Base-by-base conservation (phyloP, 2,888 invertebrate genomes). In the Amblyjoppa fuscipennis region DNA sequence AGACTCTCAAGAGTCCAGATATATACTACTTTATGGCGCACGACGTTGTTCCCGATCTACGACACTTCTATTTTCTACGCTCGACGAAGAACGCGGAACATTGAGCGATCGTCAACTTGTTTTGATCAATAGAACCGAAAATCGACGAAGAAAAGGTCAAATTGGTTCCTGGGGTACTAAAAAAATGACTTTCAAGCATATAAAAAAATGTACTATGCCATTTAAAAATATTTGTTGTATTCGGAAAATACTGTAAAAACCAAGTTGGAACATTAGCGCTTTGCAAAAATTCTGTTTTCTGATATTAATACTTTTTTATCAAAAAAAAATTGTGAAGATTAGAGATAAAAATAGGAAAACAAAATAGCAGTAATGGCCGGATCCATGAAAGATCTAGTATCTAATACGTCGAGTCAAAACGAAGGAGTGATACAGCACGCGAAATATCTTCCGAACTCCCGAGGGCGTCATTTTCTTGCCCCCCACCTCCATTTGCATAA, bases 401-500 rank as follows among this genome's bases (percentile, higher is more conserved):
- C 20, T 16, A 34, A 41, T 76, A 71, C 76, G 79, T 80, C 31
- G 82, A 73, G 70, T 41, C 76, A 56, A 69, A 45, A 45, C 20
- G 73, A 13, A 38, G 71, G 82, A 79, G 45, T 84, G 79, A 81
- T 41, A 80, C 49, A 64, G 76, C 76, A 73, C 51, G 73, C 76
- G 83, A 83, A 81, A 78, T 81, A 81, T 79, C 76, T 69, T 68
- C 64, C 66, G 7, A 75, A 87, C 76, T 73, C 56, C 6, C 38
- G 41, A 59, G 69, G 80, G 75, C 74, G 69, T 77, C 83, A 73
- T 84, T 81, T 74, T 78, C 53, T 38, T 38, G 34, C 38, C 77
- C 70, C 70, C 73, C 49, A 56, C 45, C 68, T 61, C 45, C 64
- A 88, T 89, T 89, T 88, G 88, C 88, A 88, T 89, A 88, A 88